These are phyloP conservation scores for Platysteira castanea DNA, from an alignment of 2,113 vertebrate species.

Conservation along the genomic window DNA sequence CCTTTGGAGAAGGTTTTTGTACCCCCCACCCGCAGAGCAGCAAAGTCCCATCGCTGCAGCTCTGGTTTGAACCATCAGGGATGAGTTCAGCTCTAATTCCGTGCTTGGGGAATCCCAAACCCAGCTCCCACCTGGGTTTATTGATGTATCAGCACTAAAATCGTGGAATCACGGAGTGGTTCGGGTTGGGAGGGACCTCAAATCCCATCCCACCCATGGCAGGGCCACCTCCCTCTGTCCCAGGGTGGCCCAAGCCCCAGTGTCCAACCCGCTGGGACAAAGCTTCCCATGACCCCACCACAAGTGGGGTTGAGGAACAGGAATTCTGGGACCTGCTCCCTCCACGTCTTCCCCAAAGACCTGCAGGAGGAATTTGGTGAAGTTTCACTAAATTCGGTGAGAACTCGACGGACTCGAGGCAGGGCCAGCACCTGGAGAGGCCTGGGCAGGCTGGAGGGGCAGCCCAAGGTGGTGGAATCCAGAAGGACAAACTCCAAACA, in stretches of 20 bases:
- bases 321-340: background rate
- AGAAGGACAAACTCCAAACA: background rate
- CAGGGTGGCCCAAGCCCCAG: background rate
- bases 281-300: fast-evolving
- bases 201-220: background rate
- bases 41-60: background rate
- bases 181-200: background rate
- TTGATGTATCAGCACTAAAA: fast-evolving
- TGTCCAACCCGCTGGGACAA: too few species aligned
- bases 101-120: background rate
- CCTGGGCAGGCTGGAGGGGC: background rate
- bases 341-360: fast-evolving
- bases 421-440: background rate
- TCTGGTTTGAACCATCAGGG: background rate
- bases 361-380: background rate
- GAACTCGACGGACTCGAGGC: fast-evolving
- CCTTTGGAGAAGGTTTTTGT: background rate
- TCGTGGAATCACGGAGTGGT: background rate
- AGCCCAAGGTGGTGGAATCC: fast-evolving
- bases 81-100: background rate
- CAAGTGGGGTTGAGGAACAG: background rate
- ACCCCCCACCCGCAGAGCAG: background rate
- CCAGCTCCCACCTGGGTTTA: background rate
- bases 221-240: background rate
- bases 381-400: fast-evolving